These are phyloP conservation scores for Ellobium chinense DNA, from an alignment of 2,888 invertebrate species.

Conservation along the genomic window DNA sequence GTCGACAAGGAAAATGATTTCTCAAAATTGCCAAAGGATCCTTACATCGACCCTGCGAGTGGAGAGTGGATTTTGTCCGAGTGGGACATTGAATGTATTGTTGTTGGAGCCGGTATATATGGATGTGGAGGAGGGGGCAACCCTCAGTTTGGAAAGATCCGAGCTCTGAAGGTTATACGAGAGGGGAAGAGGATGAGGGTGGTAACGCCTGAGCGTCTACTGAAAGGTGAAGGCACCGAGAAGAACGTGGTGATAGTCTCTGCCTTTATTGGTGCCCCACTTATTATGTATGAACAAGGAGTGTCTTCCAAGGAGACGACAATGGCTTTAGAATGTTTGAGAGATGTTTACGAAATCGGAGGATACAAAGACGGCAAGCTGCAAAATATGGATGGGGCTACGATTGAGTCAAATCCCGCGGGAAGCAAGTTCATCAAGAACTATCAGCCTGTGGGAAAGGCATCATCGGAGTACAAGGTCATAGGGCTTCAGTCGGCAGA, in stretches of 20 bases:
- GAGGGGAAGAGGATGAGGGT: constrained; percentile 68
- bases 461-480: neutral
- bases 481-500: constrained; percentile 67
- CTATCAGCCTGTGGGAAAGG: neutral
- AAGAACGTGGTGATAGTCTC: constrained; percentile 58
- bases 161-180: constrained; percentile 54
- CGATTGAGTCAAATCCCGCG: constrained; percentile 14
- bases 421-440: constrained; percentile 32
- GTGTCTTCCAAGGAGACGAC: constrained; percentile 58
- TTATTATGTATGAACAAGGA: constrained; percentile 66
- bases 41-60: constrained; percentile 53
- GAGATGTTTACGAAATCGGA: constrained; percentile 58
- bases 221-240: constrained; percentile 50
- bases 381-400: constrained; percentile 44
- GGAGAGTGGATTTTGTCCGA: constrained; percentile 71
- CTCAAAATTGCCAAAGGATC: constrained; percentile 38
- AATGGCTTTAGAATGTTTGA: constrained; percentile 58
- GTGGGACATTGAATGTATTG: constrained; percentile 74
- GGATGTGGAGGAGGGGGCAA: constrained; percentile 76
- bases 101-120: constrained; percentile 73
- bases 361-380: constrained; percentile 54
- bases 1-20: constrained; percentile 7
- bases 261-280: constrained; percentile 72
- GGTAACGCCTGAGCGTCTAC: constrained; percentile 62
- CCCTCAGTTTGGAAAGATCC: constrained; percentile 66